Percentiles rank a stretch among this genome's conserved stretches.
Conservation (phyloP, 2,113 vertebrate species). For the Felis chaus region DNA sequence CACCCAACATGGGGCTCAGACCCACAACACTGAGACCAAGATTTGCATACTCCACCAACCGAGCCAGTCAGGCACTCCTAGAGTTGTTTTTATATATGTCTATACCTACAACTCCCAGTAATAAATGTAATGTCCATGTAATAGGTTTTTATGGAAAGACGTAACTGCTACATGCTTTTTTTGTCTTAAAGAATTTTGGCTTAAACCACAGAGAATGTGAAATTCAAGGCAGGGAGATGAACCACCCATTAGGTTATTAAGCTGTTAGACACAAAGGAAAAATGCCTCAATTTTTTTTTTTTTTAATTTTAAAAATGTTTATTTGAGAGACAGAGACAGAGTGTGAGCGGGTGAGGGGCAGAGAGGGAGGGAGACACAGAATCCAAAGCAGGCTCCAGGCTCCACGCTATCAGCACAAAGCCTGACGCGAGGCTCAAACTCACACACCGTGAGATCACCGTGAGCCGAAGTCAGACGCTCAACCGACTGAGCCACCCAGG, state of each 20-base stretch:
- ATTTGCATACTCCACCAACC: background rate
- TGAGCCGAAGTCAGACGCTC: no score
- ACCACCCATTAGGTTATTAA: background rate
- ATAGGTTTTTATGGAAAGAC: background rate
- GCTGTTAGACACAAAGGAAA: background rate
- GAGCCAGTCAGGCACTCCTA: background rate
- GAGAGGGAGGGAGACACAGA: no score
- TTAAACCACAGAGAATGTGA: constrained; percentile 9
- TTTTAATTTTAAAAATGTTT: no score
- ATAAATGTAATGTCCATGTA: background rate
- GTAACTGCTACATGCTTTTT: background rate
- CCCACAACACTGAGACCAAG: background rate
- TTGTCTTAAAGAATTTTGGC: background rate
- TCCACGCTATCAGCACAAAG: no score
- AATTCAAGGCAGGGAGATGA: background rate
- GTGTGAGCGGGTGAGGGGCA: no score
- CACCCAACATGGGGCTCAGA: background rate
- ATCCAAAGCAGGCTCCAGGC: no score
- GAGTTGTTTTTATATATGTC: background rate
- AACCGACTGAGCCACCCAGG: no score
- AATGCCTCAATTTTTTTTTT: background rate
- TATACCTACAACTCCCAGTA: background rate
- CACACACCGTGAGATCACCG: no score
- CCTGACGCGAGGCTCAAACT: no score
- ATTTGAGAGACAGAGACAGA: no score